Base-by-base conservation (phyloP, 2,113 vertebrate genomes). In the Orthonyx spaldingii region DNA sequence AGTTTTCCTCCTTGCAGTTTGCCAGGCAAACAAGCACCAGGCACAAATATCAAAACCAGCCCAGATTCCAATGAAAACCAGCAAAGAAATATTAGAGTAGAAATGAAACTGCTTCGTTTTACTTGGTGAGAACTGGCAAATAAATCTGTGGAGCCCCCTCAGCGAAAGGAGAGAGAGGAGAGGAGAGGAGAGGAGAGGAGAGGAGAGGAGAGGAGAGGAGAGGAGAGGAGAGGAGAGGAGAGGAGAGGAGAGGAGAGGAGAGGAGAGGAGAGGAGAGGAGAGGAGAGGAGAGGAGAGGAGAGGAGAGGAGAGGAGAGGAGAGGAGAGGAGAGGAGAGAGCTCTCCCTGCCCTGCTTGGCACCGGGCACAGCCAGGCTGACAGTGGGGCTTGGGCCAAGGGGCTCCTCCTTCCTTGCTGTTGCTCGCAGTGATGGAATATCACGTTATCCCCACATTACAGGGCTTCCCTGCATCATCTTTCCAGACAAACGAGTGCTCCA, bases 31-130 rank as follows among this genome's bases (percentile, higher is more conserved):
- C 66, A 68, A 93, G 91, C 71, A 94, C 42, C 87, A 94, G 94
- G 92, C 94, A 96, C 71, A 83, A 80, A 60, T 86, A 95, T 92
- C 93, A 90, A 96, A 95, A 96, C 68, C 93, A 83, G 93, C 75
- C 83, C 68, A 12, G 71, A 95, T 93, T 93, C 92, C 90, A 49
- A 47, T 59, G 92, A 83, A 96, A 95, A 92, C 79, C 93, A 92
- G 83, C 71, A 60, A 68, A 84, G 89, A 79, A 95, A 92, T 89
- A 65, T 47, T 71, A 8, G 69, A 84, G 84, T n/a, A 55, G 71
- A 74, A 85, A 80, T 41, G 22, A 66, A 77, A 53, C 30, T 0
- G 10, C 75, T 65, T 90, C 3, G 0, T 41, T 84, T 88, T 50
- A 21, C 47, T 93, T 20, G 39, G 60, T 82, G 17, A 56, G 78